Conservation (phyloP, 2,113 vertebrate genomes). For the Carassius carassius region DNA sequence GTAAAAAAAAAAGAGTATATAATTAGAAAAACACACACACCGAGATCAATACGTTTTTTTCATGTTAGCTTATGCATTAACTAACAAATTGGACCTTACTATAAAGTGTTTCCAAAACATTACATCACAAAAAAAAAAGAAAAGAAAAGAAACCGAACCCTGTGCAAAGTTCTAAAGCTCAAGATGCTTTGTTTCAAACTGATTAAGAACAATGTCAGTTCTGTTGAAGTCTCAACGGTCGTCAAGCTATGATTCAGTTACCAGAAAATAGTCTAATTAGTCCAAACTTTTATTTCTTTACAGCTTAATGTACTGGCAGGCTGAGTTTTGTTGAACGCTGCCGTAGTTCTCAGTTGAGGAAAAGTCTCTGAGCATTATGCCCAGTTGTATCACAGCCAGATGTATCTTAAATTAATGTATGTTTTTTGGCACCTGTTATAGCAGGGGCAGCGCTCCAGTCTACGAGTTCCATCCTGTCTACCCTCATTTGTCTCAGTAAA, state of each 20-base stretch:
- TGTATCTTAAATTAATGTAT: background rate
- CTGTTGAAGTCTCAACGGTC: slow-evolving; percentile 71
- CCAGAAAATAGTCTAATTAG: slow-evolving; percentile 8
- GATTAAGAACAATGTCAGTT: slow-evolving; percentile 43
- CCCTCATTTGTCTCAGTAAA: slow-evolving; percentile 36
- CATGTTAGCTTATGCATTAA: background rate
- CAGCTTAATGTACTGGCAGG: background rate
- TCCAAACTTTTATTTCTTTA: slow-evolving; percentile 3
- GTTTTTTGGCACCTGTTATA: slow-evolving; percentile 28
- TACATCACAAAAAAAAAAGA: background rate
- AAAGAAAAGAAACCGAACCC: background rate
- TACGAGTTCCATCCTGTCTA: slow-evolving; percentile 2
- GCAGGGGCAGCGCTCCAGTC: slow-evolving; percentile 21
- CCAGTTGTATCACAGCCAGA: slow-evolving; percentile 17
- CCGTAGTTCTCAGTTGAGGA: background rate
- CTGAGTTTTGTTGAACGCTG: background rate
- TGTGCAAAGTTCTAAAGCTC: background rate
- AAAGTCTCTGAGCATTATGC: slow-evolving; percentile 26
- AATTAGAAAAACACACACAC: background rate
- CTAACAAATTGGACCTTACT: background rate
- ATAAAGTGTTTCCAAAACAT: slow-evolving; percentile 1
- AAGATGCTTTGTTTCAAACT: background rate
- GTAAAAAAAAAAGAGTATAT: background rate
- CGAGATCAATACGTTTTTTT: background rate
- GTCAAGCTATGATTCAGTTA: slow-evolving; percentile 53